Conservation (phyloP, 1,140 invertebrate species). For the Oscheius sp. region DNA sequence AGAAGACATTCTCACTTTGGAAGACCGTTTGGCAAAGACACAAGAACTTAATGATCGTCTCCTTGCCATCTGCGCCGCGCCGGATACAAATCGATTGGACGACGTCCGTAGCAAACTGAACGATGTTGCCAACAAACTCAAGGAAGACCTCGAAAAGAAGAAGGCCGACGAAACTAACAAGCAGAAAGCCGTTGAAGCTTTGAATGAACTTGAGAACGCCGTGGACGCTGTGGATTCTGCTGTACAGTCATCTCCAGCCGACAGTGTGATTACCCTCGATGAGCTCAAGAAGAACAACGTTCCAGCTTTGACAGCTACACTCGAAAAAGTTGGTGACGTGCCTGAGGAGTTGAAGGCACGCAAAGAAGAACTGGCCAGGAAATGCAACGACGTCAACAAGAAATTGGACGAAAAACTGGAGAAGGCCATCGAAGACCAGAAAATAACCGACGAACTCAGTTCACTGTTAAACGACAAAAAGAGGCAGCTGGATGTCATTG, state of each 20-base stretch:
- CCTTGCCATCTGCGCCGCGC: background rate
- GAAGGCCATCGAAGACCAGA: constrained; percentile 2
- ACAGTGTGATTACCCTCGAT: background rate
- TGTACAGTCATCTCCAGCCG: background rate
- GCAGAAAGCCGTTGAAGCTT: constrained; percentile 11
- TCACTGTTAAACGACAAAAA: background rate
- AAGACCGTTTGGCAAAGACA: background rate
- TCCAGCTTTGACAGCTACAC: background rate
- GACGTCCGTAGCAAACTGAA: constrained; percentile 6
- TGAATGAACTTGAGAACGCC: constrained; percentile 9
- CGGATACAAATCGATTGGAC: background rate
- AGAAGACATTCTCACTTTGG: background rate
- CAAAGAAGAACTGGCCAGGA: background rate
- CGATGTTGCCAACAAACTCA: background rate
- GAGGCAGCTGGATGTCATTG: background rate
- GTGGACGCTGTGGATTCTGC: constrained; percentile 1
- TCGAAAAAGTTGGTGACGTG: constrained; percentile 6
- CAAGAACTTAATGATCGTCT: background rate
- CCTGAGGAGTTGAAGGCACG: background rate
- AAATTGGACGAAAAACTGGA: background rate
- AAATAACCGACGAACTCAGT: constrained; percentile 1
- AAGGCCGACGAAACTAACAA: constrained; percentile 18
- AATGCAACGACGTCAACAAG: background rate
- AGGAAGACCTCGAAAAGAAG: constrained; percentile 28
- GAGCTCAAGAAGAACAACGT: constrained; percentile 2